Evolutionary conservation across 2,797 vertebrate genomes (phyloP).

Genomic region (Spinibarbus caldwelli): DNA sequence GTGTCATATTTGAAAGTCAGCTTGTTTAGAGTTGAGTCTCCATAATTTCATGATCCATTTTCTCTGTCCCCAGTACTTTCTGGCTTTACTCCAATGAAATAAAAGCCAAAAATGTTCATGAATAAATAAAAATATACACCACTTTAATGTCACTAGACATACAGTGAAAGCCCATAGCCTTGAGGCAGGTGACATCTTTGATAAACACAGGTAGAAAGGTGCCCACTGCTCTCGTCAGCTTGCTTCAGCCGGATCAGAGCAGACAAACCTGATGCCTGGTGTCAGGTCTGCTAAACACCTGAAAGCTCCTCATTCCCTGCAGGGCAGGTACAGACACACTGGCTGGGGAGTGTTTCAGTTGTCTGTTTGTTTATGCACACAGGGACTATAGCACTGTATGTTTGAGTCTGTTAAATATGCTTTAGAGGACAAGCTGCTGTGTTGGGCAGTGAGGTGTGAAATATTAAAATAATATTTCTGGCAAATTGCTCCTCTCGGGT

Average conservation of each 20-base stretch:
- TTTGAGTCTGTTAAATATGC: slow-evolving; percentile 52
- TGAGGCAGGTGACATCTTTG: slow-evolving; percentile 8
- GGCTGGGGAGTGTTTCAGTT: slow-evolving; percentile 24
- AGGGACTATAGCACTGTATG: slow-evolving; percentile 20
- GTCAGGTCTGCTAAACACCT: slow-evolving; percentile 33
- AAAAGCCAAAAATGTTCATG: neutral
- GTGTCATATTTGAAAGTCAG: neutral
- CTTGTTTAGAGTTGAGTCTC: neutral
- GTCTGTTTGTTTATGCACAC: slow-evolving; percentile 41
- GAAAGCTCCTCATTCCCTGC: neutral
- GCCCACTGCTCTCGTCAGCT: neutral
- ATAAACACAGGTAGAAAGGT: slow-evolving; percentile 23
- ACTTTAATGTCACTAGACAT: neutral
- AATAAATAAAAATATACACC: neutral
- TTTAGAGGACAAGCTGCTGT: slow-evolving; percentile 50
- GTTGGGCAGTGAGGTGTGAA: slow-evolving; percentile 52
- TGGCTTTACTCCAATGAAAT: neutral
- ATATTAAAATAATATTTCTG: slow-evolving; percentile 55
- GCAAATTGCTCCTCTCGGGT: slow-evolving; percentile 51
- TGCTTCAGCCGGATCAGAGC: neutral
- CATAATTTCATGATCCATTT: neutral
- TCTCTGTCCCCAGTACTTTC: neutral
- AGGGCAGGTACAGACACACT: slow-evolving; percentile 22
- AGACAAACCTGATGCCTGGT: slow-evolving; percentile 11
- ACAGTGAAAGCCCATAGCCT: neutral